A percentile compares a stretch with the other conserved stretches of the same genome.
phyloP scores from a whole-genome alignment of 1,140 invertebrate species.

The Ctenoplectra terminalis region DNA sequence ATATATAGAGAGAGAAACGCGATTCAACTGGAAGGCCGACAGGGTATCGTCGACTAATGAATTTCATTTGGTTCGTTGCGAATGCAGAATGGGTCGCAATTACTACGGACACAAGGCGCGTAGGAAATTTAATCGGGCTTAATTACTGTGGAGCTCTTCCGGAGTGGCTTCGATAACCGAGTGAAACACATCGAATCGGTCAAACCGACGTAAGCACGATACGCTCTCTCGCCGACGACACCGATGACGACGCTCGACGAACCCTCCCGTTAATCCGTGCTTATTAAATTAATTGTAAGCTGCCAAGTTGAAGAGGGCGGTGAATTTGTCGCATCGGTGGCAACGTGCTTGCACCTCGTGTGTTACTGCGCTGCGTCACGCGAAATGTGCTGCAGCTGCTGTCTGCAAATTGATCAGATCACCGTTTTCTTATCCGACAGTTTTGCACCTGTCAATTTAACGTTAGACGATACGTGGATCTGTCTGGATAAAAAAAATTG shows the following conservation, averaged over 20 bases:
- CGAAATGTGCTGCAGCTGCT: constrained; percentile 71
- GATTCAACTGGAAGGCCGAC: constrained; percentile 12
- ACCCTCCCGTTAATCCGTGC: constrained; percentile 48
- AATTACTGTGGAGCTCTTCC: constrained; percentile 64
- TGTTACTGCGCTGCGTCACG: constrained; percentile 60
- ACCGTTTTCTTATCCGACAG: constrained; percentile 64
- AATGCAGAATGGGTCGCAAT: constrained; percentile 62
- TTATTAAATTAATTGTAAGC: constrained; percentile 66
- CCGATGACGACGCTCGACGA: constrained; percentile 10
- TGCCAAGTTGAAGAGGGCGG: background rate
- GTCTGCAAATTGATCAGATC: constrained; percentile 74
- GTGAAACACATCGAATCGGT: constrained; percentile 64
- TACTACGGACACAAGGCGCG: constrained; percentile 63
- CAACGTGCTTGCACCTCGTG: constrained; percentile 23
- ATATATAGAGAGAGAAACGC: background rate
- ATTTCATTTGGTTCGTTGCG: constrained; percentile 68
- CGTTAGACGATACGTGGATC: background rate
- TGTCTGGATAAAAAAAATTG: background rate
- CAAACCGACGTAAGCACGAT: constrained; percentile 51
- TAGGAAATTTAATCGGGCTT: constrained; percentile 70
- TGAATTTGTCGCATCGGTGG: constrained; percentile 39
- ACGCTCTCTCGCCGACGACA: constrained; percentile 43
- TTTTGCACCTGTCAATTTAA: constrained; percentile 53
- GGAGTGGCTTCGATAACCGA: constrained; percentile 64
- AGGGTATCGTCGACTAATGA: constrained; percentile 56